Evolutionary conservation across 2,113 vertebrate genomes (phyloP), one percentile per base, ranked within the genome.

Genomic region (Recurvirostra avosetta): DNA sequence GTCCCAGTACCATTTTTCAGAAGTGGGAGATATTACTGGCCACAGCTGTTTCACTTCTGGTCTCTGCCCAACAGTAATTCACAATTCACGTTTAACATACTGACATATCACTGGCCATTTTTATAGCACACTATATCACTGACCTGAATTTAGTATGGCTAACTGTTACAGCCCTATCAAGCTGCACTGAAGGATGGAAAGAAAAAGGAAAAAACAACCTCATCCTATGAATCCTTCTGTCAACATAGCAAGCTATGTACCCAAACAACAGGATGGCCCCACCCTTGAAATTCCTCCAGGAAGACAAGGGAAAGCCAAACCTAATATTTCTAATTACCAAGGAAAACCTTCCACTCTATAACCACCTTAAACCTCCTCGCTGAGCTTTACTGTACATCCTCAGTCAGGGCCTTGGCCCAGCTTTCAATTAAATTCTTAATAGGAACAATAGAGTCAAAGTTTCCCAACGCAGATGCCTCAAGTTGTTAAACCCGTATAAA

Each of bases 201-300:
- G 58, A 17, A 58, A 87, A 58, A 82, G 29, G 43, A 87, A 49
- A 75, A 75, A 90, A 9, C 27, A 75, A 36, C 26, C 34, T 75
- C 34, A 66, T 76, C 30, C 41, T 41, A 18, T 9, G 21, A 95
- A 71, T 85, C 15, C 43, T 92, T 93, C 88, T 94, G 88, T 93
- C 93, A 91, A 91, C 58, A 93, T 0, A 82, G 74, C 76, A 82
- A 82, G 70, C 53, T 82, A 81, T 20, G 88, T 96, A 68, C 52
- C 27, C 61, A 91, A 94, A 84, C 82, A 94, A 43, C 65, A 89
- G 68, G 70, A 72, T 41, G 41, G 75, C 62, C 50, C 91, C 80
- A 91, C 73, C 94, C 86, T 94, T 88, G 91, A 94, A 86, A 95
- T 71, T 32, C 16, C 66, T 94, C 85, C 94, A 94, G 86, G 68